Conservation (phyloP, 1,140 invertebrate genomes). For the Cepaea nemoralis region DNA sequence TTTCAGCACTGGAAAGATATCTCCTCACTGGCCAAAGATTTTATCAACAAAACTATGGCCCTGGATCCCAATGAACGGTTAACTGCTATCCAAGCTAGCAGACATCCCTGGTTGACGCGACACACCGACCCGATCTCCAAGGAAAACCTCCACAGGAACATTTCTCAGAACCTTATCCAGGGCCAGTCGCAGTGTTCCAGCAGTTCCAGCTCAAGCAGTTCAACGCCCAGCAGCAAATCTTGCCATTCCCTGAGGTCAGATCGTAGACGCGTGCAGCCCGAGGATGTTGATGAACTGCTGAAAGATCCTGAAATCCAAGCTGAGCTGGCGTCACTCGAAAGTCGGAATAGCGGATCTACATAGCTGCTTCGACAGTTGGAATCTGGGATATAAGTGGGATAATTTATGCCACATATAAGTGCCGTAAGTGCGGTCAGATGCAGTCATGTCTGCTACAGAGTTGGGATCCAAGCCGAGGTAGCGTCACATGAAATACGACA, state of each 20-base stretch:
- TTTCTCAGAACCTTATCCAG: slow-evolving; percentile 66
- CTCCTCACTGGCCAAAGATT: slow-evolving; percentile 73
- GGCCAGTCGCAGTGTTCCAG: slow-evolving; percentile 52
- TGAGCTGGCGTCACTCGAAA: slow-evolving; percentile 65
- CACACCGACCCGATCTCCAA: slow-evolving; percentile 61
- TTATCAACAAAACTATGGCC: slow-evolving; percentile 73
- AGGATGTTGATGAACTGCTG: slow-evolving; percentile 74
- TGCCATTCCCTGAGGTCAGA: slow-evolving; percentile 72
- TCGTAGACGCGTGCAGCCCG: slow-evolving; percentile 73
- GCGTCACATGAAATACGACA: no score
- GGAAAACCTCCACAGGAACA: slow-evolving; percentile 68
- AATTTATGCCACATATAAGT: no score
- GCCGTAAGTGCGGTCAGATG: no score
- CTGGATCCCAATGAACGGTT: slow-evolving; percentile 67
- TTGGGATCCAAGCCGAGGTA: no score
- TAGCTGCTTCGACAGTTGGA: background rate
- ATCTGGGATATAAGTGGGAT: background rate
- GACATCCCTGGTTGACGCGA: slow-evolving; percentile 72
- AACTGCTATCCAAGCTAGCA: slow-evolving; percentile 66
- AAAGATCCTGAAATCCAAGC: slow-evolving; percentile 71
- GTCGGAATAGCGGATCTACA: slow-evolving; percentile 45
- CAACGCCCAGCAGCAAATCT: slow-evolving; percentile 70
- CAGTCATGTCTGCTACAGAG: no score
- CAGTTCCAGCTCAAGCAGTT: slow-evolving; percentile 67
- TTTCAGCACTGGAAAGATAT: slow-evolving; percentile 74